Evolutionary conservation across 2,797 vertebrate species (phyloP).

Genomic region (Parotocinclus haroldoi): DNA sequence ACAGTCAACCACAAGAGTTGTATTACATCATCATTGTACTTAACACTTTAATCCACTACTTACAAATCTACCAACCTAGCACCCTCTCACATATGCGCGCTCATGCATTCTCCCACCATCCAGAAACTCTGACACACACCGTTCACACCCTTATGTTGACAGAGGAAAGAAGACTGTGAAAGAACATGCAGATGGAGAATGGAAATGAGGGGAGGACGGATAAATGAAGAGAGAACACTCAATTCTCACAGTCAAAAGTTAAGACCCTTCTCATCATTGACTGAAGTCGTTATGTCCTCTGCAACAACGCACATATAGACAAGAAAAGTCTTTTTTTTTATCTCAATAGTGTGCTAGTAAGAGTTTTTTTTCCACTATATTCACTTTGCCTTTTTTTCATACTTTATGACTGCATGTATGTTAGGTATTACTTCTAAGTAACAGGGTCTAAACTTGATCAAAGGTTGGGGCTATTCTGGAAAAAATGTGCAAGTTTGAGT

Average conservation of each 20-base stretch:
- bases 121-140: slow-evolving; percentile 27
- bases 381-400: too few species aligned
- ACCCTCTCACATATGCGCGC: slow-evolving; percentile 16
- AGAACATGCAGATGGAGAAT: slow-evolving; percentile 52
- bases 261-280: too few species aligned
- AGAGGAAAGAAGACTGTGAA: slow-evolving; percentile 48
- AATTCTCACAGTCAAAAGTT: neutral
- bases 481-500: too few species aligned
- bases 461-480: too few species aligned
- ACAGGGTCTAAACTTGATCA: too few species aligned
- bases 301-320: too few species aligned
- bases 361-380: too few species aligned
- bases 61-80: slow-evolving; percentile 29
- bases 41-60: slow-evolving; percentile 40
- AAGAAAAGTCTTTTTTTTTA: too few species aligned
- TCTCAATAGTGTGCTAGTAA: too few species aligned
- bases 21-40: slow-evolving; percentile 43
- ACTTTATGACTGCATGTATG: too few species aligned
- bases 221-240: slow-evolving; percentile 7
- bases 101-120: slow-evolving; percentile 29
- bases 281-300: too few species aligned
- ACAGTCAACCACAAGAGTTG: slow-evolving; percentile 9
- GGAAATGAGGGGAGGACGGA: slow-evolving; percentile 14
- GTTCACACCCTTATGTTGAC: slow-evolving; percentile 29
- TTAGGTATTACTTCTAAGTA: too few species aligned